A percentile compares a stretch with the other conserved stretches of the same genome.
phyloP scores from a whole-genome alignment of 2,113 vertebrate species.

The Hassar affinis region DNA sequence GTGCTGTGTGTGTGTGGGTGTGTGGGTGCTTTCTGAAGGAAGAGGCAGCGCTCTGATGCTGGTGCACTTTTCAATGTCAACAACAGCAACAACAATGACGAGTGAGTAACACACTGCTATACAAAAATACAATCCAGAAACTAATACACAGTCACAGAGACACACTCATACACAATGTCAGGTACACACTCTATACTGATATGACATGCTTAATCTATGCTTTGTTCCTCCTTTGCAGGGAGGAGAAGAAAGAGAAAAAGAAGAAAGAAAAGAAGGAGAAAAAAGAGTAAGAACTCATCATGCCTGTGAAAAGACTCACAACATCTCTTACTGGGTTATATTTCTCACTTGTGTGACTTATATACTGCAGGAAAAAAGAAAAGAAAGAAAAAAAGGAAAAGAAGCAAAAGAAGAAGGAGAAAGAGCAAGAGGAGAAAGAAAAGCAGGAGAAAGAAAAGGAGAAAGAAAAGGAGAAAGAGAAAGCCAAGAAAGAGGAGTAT shows the following conservation, averaged over 20 bases:
- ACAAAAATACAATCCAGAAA: neutral
- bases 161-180: conserved; percentile 3
- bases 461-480: conserved; percentile 66
- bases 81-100: conserved; percentile 91
- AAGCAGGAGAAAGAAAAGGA: conserved; percentile 61
- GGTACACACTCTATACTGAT: neutral
- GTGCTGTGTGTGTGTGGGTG: conserved; percentile 1
- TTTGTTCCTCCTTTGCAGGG: conserved; percentile 49
- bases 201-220: neutral
- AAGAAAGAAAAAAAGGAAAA: conserved; percentile 79
- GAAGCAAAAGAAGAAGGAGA: conserved; percentile 65
- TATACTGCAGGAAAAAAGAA: conserved; percentile 66
- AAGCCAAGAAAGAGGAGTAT: conserved; percentile 75
- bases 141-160: neutral
- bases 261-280: conserved; percentile 61
- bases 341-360: neutral
- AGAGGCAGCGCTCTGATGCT: conserved; percentile 57
- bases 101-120: conserved; percentile 69
- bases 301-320: conserved; percentile 41
- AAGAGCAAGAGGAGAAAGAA: conserved; percentile 65
- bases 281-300: conserved; percentile 51
- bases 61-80: conserved; percentile 79
- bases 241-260: conserved; percentile 62
- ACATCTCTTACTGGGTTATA: neutral
- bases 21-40: conserved; percentile 53